Evolutionary conservation across 2,797 vertebrate species (phyloP).

Genomic region (Cyprinodon diabolis): DNA sequence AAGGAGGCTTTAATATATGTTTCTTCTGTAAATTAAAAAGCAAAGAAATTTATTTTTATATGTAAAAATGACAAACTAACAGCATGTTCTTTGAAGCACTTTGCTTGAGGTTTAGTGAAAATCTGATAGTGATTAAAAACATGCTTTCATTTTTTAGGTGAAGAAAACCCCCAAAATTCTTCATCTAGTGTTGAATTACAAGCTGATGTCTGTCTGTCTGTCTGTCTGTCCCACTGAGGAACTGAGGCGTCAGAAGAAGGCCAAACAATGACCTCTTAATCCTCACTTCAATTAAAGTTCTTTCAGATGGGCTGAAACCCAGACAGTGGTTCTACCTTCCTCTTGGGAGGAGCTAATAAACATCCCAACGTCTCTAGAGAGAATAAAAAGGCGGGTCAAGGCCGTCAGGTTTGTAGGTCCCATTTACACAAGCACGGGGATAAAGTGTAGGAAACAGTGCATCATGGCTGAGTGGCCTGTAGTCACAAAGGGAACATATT

Average conservation of each 20-base stretch:
- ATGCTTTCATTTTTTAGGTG: background rate
- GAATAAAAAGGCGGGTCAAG: conserved; percentile 16
- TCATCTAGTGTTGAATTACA: background rate
- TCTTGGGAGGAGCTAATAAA: conserved; percentile 9
- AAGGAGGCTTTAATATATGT: background rate
- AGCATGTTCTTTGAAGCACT: background rate
- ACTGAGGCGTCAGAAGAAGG: background rate
- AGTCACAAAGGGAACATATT: conserved; percentile 40
- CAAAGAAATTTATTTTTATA: background rate
- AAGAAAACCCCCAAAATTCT: background rate
- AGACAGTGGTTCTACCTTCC: conserved; percentile 7
- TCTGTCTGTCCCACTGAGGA: background rate
- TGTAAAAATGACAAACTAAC: background rate
- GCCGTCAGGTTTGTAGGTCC: background rate
- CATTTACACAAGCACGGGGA: conserved; percentile 22
- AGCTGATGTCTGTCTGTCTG: background rate
- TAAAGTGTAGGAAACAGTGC: conserved; percentile 42
- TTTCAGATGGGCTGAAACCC: conserved; percentile 10
- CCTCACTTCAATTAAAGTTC: conserved; percentile 2
- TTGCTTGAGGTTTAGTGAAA: background rate
- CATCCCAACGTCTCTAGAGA: conserved; percentile 19
- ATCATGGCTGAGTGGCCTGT: conserved; percentile 30
- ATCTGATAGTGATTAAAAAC: background rate
- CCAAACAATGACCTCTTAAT: background rate
- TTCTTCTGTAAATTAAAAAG: background rate